These are phyloP conservation scores for Meta bourneti DNA, from an alignment of 2,888 invertebrate species.

Conservation along the genomic window DNA sequence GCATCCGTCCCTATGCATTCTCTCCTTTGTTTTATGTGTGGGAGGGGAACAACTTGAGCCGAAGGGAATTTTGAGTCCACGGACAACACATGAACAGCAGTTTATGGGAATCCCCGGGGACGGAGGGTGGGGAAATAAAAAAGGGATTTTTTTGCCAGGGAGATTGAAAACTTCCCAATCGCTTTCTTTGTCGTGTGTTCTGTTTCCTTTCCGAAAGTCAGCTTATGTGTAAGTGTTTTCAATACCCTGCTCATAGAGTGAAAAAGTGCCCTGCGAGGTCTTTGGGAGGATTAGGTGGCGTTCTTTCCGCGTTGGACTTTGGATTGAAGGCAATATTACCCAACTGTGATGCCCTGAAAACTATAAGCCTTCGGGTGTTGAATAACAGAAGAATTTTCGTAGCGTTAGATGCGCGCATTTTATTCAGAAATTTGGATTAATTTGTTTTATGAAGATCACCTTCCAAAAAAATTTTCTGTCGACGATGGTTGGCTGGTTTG, in stretches of 20 bases:
- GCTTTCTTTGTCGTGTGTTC: not conserved
- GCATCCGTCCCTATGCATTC: too few species aligned
- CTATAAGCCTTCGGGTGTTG: too few species aligned
- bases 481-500: too few species aligned
- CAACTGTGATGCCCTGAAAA: too few species aligned
- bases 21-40: not conserved
- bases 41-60: not conserved
- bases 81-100: not conserved
- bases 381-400: too few species aligned
- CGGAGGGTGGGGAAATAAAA: not conserved
- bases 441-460: too few species aligned
- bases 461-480: too few species aligned
- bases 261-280: not conserved
- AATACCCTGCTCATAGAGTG: not conserved
- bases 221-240: not conserved
- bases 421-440: too few species aligned
- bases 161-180: not conserved
- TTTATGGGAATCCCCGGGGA: not conserved
- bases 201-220: not conserved
- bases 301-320: too few species aligned
- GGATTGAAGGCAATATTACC: too few species aligned
- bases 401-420: too few species aligned
- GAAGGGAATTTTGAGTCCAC: not conserved
- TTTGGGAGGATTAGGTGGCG: not conserved
- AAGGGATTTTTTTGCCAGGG: not conserved